These are phyloP conservation scores for Acanthosepion lycidas DNA, from an alignment of 2,888 invertebrate genomes.

Conservation along the genomic window DNA sequence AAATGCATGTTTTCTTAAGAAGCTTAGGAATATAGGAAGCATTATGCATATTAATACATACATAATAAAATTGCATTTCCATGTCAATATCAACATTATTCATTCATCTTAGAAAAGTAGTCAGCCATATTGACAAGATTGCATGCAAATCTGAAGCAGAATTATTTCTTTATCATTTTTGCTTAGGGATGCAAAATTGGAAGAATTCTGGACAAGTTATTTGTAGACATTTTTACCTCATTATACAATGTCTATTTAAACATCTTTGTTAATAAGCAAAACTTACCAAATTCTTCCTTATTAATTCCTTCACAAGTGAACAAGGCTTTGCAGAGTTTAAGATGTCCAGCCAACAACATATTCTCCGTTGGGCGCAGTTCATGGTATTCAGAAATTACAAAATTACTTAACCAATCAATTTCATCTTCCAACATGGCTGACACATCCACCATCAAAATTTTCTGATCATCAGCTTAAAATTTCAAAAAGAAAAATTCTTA, in stretches of 20 bases:
- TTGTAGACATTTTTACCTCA: too few species aligned
- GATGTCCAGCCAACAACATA: conserved; percentile 76
- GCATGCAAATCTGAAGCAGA: too few species aligned
- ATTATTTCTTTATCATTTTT: too few species aligned
- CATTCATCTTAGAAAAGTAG: too few species aligned
- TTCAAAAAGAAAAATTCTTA: not conserved
- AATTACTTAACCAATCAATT: conserved; percentile 76
- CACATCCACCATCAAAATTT: conserved; percentile 70
- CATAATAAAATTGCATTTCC: too few species aligned
- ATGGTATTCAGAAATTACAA: conserved; percentile 71
- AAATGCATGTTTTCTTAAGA: not conserved
- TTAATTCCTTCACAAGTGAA: conserved; percentile 75
- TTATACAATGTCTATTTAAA: not conserved
- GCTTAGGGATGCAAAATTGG: too few species aligned
- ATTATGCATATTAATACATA: too few species aligned
- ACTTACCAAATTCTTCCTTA: conserved; percentile 72
- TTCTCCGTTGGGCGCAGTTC: conserved; percentile 73
- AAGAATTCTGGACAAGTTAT: too few species aligned
- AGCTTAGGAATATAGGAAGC: too few species aligned
- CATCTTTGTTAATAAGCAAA: too few species aligned
- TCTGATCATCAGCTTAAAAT: conserved; percentile 69
- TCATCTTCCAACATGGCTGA: conserved; percentile 76
- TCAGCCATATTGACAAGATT: too few species aligned
- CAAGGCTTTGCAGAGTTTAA: conserved; percentile 74
- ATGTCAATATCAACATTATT: too few species aligned